phyloP scores from a whole-genome alignment of 1,140 invertebrate genomes.

The Megathymus violae region DNA sequence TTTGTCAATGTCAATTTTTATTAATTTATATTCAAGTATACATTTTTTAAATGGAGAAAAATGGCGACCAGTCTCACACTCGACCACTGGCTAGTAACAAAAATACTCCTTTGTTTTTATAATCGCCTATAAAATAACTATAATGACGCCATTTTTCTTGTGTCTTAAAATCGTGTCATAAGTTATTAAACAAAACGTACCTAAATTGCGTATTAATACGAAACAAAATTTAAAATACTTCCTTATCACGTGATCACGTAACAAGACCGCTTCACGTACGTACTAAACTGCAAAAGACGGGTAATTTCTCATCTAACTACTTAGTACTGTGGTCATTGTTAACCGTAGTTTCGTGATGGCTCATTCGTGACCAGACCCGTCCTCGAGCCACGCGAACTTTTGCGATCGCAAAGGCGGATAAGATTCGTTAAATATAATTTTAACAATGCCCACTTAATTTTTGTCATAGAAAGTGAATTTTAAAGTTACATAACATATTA shows the following conservation, averaged over 20 bases:
- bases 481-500: no score
- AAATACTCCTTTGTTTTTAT: no score
- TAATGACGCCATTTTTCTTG: not conserved
- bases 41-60: no score
- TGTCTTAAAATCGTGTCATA: not conserved
- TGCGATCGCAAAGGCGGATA: not conserved
- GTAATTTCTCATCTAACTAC: not conserved
- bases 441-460: not conserved
- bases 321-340: not conserved
- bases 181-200: not conserved
- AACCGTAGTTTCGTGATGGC: not conserved
- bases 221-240: not conserved
- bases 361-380: not conserved
- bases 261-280: not conserved
- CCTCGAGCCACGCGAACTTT: not conserved
- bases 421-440: not conserved
- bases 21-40: no score
- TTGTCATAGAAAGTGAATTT: not conserved
- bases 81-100: no score
- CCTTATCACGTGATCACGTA: not conserved
- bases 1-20: no score
- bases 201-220: not conserved
- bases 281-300: not conserved
- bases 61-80: no score
- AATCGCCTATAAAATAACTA: no score